Evolutionary conservation across 2,888 invertebrate species (phyloP).

Genomic region (Octonoba sinensis): DNA sequence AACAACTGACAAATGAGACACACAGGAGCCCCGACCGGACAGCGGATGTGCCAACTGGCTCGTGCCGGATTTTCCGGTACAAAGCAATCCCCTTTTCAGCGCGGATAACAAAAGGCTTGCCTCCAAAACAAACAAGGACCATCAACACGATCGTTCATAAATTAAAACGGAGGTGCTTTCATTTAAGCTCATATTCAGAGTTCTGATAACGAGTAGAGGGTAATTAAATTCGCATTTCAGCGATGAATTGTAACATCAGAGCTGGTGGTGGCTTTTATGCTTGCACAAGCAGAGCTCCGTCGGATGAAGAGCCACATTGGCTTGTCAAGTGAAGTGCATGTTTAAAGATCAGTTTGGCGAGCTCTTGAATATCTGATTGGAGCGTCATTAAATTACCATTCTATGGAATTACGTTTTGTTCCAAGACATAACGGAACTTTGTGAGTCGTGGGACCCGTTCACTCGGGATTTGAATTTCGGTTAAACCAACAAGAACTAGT

Average conservation of each 20-base stretch:
- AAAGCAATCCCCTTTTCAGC: neutral
- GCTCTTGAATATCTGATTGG: no score
- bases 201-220: conserved; percentile 11
- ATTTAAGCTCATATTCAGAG: neutral
- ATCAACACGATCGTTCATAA: conserved; percentile 1
- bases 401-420: no score
- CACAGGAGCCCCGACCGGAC: conserved; percentile 18
- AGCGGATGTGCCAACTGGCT: conserved; percentile 39
- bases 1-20: conserved; percentile 7
- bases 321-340: no score
- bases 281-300: no score
- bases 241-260: conserved; percentile 6
- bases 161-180: neutral
- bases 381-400: no score
- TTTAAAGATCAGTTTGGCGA: no score
- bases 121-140: conserved; percentile 34
- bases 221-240: conserved; percentile 50
- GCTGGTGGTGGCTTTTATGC: neutral
- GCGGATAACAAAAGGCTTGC: conserved; percentile 27
- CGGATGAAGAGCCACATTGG: no score
- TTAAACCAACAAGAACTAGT: no score
- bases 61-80: conserved; percentile 48
- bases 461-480: no score
- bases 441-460: no score
- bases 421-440: no score